Percentiles rank a stretch among this genome's conserved stretches.
Evolutionary conservation across 2,888 invertebrate genomes (phyloP).

Genomic region (Tinea trinotella): DNA sequence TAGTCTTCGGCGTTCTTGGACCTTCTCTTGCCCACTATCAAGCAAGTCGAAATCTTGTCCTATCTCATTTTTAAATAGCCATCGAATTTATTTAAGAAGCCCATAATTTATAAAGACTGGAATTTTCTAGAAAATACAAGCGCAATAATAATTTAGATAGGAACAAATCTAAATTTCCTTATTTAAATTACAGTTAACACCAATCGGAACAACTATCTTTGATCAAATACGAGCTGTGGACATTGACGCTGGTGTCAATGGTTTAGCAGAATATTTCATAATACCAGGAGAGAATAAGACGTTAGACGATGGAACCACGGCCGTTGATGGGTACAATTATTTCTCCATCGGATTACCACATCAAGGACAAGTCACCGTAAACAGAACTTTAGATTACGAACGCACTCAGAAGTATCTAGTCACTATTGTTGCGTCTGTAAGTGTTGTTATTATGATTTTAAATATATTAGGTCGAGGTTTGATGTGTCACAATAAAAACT

Average conservation of each 20-base stretch:
- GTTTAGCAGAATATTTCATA: slow-evolving; percentile 88
- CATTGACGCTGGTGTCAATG: slow-evolving; percentile 90
- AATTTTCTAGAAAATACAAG: too few relatives aligned
- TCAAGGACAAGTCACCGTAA: slow-evolving; percentile 90
- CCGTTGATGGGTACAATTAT: slow-evolving; percentile 83
- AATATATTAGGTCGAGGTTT: too few relatives aligned
- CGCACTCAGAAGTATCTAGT: slow-evolving; percentile 89
- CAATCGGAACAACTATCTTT: slow-evolving; percentile 89
- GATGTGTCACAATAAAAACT: too few relatives aligned
- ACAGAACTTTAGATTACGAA: slow-evolving; percentile 89
- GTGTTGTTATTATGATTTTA: slow-evolving; percentile 43
- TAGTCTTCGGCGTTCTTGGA: too few relatives aligned
- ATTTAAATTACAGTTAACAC: slow-evolving; percentile 77
- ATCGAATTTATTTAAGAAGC: too few relatives aligned
- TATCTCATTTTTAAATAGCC: too few relatives aligned
- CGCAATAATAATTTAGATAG: too few relatives aligned
- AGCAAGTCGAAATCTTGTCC: too few relatives aligned
- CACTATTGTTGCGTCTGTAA: slow-evolving; percentile 90
- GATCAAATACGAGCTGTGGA: slow-evolving; percentile 85
- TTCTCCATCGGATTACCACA: slow-evolving; percentile 91
- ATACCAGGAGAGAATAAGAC: slow-evolving; percentile 74
- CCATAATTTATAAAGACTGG: too few relatives aligned
- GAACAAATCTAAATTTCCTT: too few relatives aligned
- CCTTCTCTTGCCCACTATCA: too few relatives aligned
- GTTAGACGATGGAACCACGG: slow-evolving; percentile 65